Conservation (phyloP, 1,140 invertebrate species). For the Propsilocerus akamusi region DNA sequence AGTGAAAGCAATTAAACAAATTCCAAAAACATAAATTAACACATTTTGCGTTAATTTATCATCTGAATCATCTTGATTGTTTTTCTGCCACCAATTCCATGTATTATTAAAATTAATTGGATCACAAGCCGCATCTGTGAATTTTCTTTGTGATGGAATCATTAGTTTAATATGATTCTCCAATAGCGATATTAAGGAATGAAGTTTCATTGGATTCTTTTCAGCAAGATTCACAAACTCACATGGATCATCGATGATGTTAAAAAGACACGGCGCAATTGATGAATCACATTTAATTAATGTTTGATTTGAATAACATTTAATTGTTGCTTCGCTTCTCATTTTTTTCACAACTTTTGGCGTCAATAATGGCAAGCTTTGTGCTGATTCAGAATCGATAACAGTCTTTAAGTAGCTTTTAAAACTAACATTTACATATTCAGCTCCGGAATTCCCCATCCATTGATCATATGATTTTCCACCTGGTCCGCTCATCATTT, state of each 20-base stretch:
- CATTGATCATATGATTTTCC: constrained; percentile 29
- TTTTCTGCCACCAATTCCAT: constrained; percentile 30
- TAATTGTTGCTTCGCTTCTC: not conserved
- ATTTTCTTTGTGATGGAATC: constrained; percentile 28
- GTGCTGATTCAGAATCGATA: not conserved
- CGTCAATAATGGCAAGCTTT: not conserved
- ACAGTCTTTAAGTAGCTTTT: not conserved
- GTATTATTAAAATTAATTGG: constrained; percentile 32
- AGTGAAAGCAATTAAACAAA: not conserved
- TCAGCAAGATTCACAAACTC: constrained; percentile 59
- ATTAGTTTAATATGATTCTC: constrained; percentile 26
- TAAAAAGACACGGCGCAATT: constrained; percentile 52
- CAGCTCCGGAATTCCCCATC: constrained; percentile 13
- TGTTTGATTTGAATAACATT: constrained; percentile 1
- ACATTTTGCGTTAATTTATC: not conserved
- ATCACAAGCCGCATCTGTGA: constrained; percentile 31
- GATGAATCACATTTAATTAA: constrained; percentile 35
- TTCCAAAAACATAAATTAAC: not conserved
- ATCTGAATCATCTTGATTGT: not conserved
- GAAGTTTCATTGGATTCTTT: constrained; percentile 15
- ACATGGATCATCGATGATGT: constrained; percentile 65
- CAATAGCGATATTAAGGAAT: not conserved
- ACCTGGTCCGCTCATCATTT: constrained; percentile 43
- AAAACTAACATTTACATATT: not conserved
- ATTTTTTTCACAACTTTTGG: not conserved